Conservation (phyloP, 2,888 invertebrate species). For the Polydesmus complanatus region DNA sequence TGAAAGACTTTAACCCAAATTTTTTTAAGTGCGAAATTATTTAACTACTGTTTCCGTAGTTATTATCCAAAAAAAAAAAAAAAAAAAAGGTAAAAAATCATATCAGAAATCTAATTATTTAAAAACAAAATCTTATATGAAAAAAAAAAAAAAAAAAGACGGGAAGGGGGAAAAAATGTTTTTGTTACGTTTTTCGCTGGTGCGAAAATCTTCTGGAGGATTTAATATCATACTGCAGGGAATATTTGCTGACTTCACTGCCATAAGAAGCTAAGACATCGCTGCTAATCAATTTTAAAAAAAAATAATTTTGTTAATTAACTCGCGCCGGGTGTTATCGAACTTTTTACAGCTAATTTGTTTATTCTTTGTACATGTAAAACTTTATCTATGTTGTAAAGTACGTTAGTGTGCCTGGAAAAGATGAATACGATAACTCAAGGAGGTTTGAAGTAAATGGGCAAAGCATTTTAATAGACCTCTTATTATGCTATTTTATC, state of each 20-base stretch:
- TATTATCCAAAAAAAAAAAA: background rate
- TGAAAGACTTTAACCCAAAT: slow-evolving; percentile 4
- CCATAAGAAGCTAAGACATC: background rate
- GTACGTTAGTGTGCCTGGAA: too few species aligned
- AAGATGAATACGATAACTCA: too few species aligned
- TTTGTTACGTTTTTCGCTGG: background rate
- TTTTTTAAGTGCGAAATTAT: too few species aligned
- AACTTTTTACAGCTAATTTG: background rate
- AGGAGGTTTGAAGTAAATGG: too few species aligned
- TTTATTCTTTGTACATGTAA: background rate
- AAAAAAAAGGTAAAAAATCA: background rate
- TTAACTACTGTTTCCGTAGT: too few species aligned
- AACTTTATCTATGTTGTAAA: too few species aligned
- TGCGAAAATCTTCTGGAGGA: background rate
- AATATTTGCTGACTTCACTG: background rate
- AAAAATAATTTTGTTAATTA: background rate
- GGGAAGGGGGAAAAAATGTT: background rate
- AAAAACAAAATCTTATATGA: too few species aligned
- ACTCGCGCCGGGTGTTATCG: background rate
- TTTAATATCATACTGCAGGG: background rate
- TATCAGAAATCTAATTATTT: background rate
- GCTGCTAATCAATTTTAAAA: background rate
- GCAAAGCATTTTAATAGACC: too few species aligned
- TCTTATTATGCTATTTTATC: background rate
- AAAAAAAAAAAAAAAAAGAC: background rate